Conservation (phyloP, 2,113 vertebrate species). For the Protobothrops flavoviridis region DNA sequence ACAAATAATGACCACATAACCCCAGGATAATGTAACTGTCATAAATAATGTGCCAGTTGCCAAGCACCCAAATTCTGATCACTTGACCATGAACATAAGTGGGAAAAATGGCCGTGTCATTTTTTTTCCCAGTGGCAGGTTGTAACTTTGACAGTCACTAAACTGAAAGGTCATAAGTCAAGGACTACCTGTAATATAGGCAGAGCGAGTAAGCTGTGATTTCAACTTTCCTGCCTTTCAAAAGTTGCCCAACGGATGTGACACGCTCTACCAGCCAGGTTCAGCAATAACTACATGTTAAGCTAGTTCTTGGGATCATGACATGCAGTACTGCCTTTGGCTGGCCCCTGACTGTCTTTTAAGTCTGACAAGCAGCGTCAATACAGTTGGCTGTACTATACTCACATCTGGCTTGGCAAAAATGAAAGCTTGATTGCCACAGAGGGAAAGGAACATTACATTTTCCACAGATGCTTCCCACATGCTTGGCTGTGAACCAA, state of each 20-base stretch:
- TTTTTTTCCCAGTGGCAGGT: too few species aligned
- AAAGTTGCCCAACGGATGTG: not conserved
- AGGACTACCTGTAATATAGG: not conserved
- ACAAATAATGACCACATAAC: not conserved
- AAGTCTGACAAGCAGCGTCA: not conserved
- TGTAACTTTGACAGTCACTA: too few species aligned
- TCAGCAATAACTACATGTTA: not conserved
- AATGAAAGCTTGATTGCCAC: not conserved
- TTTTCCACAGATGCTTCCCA: not conserved
- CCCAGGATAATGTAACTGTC: not conserved
- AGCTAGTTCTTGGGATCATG: not conserved
- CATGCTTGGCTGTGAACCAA: not conserved
- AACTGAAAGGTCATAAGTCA: too few species aligned
- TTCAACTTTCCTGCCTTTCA: not conserved
- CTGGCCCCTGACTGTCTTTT: not conserved
- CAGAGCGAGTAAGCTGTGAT: not conserved
- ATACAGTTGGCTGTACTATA: not conserved
- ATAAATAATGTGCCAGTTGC: not conserved
- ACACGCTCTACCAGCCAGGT: not conserved
- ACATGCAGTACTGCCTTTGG: not conserved
- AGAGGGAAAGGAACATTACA: not conserved
- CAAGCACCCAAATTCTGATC: not conserved
- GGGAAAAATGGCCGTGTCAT: too few species aligned
- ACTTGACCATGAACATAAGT: not conserved
- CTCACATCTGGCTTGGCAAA: not conserved